Conservation (phyloP, 2,113 vertebrate species). For the Mobula hypostoma region DNA sequence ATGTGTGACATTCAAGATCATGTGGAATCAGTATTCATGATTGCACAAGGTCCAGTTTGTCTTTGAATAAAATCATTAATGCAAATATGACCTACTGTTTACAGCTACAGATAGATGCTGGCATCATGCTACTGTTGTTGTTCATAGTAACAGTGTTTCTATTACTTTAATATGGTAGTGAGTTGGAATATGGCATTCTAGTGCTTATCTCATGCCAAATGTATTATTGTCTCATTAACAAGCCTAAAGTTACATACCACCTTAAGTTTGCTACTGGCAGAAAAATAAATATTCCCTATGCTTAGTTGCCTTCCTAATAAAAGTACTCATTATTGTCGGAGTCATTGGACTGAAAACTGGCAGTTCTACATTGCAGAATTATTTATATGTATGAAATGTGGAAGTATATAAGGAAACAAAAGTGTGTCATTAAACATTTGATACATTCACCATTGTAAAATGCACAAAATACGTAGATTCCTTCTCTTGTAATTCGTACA, state of each 20-base stretch:
- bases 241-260: background rate
- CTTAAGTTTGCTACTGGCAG: background rate
- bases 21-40: background rate
- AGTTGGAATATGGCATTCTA: background rate
- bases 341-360: background rate
- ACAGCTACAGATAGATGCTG: background rate
- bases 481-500: background rate
- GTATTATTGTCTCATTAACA: background rate
- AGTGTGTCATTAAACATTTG: background rate
- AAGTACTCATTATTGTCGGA: background rate
- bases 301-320: background rate
- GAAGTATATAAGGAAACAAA: background rate
- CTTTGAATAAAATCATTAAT: background rate
- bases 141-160: background rate
- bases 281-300: background rate
- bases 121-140: background rate
- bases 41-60: background rate
- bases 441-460: background rate
- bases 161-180: background rate
- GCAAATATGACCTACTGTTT: background rate
- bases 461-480: background rate
- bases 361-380: background rate
- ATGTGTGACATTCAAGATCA: slow-evolving; percentile 3
- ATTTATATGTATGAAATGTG: background rate
- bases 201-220: background rate